Base-by-base conservation (phyloP, 2,888 invertebrate species). In the Nyleta sp. region DNA sequence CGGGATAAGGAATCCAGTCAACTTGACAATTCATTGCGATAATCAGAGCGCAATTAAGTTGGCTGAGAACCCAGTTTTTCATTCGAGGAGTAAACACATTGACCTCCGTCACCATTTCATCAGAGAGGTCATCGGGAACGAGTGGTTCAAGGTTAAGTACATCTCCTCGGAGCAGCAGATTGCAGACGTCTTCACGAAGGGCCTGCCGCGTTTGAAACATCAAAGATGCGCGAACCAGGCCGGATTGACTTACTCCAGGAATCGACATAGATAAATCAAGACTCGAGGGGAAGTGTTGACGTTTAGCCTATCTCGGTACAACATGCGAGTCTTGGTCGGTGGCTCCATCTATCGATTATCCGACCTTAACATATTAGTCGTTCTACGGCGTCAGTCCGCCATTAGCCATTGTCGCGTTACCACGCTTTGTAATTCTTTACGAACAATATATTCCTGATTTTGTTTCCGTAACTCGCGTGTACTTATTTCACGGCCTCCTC, bases 311-410 rank as follows among this genome's bases (percentile, higher is more conserved):
- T 28, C 81, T 46, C 44, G 81, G n/a, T 59, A 71, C 33, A 81
- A 5, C 7, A 28, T 7, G 28, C 28, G 28, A 28, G 28, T 7
- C 28, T 28, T 28, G 28, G 7, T 28, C 81, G 10, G 81, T 82
- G 2, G 82, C 82, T 42, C 73, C 80, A n/a, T 71, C 28, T 28
- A 78, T n/a, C n/a, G n/a, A n/a, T n/a, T n/a, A n/a, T n/a, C n/a
- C n/a, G n/a, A n/a, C n/a, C n/a, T n/a, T n/a, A n/a, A n/a, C n/a
- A n/a, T n/a, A n/a, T n/a, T n/a, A n/a, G n/a, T n/a, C n/a, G n/a
- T n/a, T n/a, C n/a, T n/a, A n/a, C n/a, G n/a, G n/a, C n/a, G n/a
- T n/a, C n/a, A n/a, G n/a, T n/a, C n/a, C n/a, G n/a, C n/a, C n/a
- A n/a, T n/a, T n/a, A n/a, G n/a, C n/a, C n/a, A n/a, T n/a, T n/a